These are phyloP conservation scores for Chydorus sphaericus DNA, from an alignment of 2,888 invertebrate genomes.

Conservation along the genomic window DNA sequence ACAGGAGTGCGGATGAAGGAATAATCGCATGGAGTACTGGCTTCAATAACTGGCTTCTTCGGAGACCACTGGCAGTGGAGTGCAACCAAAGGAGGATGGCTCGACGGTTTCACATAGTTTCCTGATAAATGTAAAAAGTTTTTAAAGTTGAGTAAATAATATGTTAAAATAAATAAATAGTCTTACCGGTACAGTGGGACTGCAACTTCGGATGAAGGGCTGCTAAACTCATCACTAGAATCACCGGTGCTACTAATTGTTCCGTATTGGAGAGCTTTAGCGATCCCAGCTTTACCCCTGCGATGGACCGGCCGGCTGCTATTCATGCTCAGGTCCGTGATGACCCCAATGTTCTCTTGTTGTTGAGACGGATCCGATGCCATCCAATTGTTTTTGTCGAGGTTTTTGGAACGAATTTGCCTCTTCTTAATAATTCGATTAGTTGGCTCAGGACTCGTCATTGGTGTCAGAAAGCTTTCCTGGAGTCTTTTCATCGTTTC, in stretches of 20 bases:
- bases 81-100: background rate
- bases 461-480: background rate
- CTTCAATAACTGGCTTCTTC: no score
- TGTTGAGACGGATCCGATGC: background rate
- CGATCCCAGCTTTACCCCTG: background rate
- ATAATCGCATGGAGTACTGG: no score
- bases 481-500: slow-evolving; percentile 7
- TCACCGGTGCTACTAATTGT: background rate
- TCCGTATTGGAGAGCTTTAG: slow-evolving; percentile 7
- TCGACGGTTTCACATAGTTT: slow-evolving; percentile 11
- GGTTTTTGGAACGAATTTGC: background rate
- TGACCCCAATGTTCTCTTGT: slow-evolving; percentile 10
- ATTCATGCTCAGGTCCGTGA: background rate
- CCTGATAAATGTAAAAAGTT: no score
- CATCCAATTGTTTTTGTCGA: no score
- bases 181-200: background rate
- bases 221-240: no score
- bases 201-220: no score
- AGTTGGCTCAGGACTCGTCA: background rate
- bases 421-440: background rate
- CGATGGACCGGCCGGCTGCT: background rate
- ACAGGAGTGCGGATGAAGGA: no score
- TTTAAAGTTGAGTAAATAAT: background rate
- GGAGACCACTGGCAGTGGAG: slow-evolving; percentile 5
- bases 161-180: background rate